phyloP scores from a whole-genome alignment of 2,888 invertebrate species.

The Villa cingulata region DNA sequence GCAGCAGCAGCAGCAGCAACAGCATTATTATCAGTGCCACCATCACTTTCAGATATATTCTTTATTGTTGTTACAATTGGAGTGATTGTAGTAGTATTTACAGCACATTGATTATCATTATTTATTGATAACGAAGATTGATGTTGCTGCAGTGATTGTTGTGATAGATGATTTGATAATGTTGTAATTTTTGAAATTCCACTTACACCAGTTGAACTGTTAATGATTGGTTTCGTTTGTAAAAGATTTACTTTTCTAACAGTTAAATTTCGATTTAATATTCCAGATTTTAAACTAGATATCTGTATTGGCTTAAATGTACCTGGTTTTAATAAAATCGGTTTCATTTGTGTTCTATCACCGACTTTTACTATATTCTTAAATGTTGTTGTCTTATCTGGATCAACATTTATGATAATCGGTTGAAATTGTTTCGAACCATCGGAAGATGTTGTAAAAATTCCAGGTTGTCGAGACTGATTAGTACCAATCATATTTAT shows the following conservation, averaged over 20 bases:
- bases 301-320: conserved; percentile 21
- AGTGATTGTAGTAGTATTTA: too few relatives aligned
- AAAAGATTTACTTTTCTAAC: conserved; percentile 24
- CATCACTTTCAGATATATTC: too few relatives aligned
- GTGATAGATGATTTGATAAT: too few relatives aligned
- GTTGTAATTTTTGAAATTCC: too few relatives aligned
- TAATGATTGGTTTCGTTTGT: conserved; percentile 1
- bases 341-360: conserved; percentile 10
- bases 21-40: too few relatives aligned
- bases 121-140: too few relatives aligned
- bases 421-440: conserved; percentile 12
- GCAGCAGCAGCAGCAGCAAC: too few relatives aligned
- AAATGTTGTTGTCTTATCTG: conserved; percentile 11
- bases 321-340: conserved; percentile 22
- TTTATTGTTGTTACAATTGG: too few relatives aligned
- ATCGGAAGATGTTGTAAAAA: not conserved
- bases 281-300: conserved; percentile 14
- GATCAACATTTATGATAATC: conserved; percentile 15
- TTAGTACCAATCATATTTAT: not conserved
- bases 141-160: too few relatives aligned
- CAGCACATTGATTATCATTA: too few relatives aligned
- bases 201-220: not conserved
- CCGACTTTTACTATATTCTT: conserved; percentile 15
- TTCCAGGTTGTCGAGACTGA: not conserved
- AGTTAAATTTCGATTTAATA: conserved; percentile 25